Evolutionary conservation across 2,113 vertebrate genomes (phyloP).

Genomic region (Monarcha castaneiventris): DNA sequence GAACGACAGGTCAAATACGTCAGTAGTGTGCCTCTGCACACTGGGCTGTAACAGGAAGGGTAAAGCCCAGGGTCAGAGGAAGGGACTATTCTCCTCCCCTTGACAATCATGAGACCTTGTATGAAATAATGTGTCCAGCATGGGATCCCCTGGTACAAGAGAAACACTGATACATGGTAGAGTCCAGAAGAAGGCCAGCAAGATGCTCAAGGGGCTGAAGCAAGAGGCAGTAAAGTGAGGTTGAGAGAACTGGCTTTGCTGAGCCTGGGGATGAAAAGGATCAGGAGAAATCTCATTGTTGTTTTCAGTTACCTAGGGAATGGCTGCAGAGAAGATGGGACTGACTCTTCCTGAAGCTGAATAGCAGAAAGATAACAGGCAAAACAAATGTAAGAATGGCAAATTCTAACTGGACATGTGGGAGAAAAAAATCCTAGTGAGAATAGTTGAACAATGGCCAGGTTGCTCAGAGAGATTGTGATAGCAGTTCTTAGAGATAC

Average conservation of each 20-base stretch:
- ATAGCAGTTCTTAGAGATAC: not conserved
- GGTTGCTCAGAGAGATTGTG: not conserved
- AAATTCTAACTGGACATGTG: not conserved
- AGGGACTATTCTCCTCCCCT: not conserved
- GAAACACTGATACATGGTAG: not conserved
- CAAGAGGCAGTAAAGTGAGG: not conserved
- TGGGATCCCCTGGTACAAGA: not conserved
- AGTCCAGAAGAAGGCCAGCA: not conserved
- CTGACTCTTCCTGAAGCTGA: not conserved
- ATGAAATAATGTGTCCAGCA: not conserved
- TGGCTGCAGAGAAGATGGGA: not conserved
- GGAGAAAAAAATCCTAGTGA: not conserved
- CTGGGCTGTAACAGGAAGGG: not conserved
- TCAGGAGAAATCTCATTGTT: not conserved
- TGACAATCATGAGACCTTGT: not conserved
- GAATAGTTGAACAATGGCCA: not conserved
- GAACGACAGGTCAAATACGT: not conserved
- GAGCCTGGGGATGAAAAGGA: not conserved
- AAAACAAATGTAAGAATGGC: not conserved
- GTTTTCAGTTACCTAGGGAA: not conserved
- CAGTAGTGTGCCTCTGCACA: not conserved
- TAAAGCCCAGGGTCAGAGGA: not conserved
- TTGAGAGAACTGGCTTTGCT: not conserved
- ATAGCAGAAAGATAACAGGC: not conserved
- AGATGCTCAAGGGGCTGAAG: not conserved